phyloP scores from a whole-genome alignment of 2,888 invertebrate species.

The Athetis lepigone region DNA sequence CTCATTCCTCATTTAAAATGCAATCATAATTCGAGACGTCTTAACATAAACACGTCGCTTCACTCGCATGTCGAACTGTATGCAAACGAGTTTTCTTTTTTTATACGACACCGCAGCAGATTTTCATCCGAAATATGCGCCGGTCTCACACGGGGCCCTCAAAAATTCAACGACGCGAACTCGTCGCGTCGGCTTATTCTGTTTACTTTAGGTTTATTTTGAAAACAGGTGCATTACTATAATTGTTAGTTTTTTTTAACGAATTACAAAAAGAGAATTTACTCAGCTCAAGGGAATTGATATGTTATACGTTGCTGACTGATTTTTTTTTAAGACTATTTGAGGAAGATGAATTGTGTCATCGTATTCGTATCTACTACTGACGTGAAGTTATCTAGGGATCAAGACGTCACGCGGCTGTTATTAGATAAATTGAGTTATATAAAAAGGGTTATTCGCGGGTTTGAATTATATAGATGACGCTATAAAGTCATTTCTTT shows the following conservation, averaged over 20 bases:
- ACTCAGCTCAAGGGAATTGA: slow-evolving; percentile 9
- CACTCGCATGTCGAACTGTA: slow-evolving; percentile 59
- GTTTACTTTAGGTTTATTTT: slow-evolving; percentile 56
- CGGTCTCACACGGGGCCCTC: slow-evolving; percentile 81
- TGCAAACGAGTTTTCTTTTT: slow-evolving; percentile 78
- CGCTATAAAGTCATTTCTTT: too few relatives aligned
- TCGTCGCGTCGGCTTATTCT: slow-evolving; percentile 73
- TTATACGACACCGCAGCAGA: slow-evolving; percentile 76
- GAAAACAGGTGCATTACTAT: slow-evolving; percentile 53
- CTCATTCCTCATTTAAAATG: slow-evolving; percentile 34
- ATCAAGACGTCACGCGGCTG: too few relatives aligned
- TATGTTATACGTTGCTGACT: slow-evolving; percentile 1
- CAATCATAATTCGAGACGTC: slow-evolving; percentile 52
- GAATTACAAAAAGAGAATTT: slow-evolving; percentile 10
- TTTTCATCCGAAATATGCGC: slow-evolving; percentile 83
- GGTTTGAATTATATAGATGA: too few relatives aligned
- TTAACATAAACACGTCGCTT: slow-evolving; percentile 49
- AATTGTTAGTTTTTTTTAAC: slow-evolving; percentile 47
- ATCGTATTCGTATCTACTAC: too few relatives aligned
- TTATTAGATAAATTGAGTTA: too few relatives aligned
- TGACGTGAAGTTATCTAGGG: too few relatives aligned
- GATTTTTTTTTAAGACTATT: background rate
- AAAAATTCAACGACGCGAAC: slow-evolving; percentile 84
- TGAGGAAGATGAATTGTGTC: too few relatives aligned
- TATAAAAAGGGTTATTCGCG: too few relatives aligned